Conservation (phyloP, 2,113 vertebrate species). For the Leucosticte australis region DNA sequence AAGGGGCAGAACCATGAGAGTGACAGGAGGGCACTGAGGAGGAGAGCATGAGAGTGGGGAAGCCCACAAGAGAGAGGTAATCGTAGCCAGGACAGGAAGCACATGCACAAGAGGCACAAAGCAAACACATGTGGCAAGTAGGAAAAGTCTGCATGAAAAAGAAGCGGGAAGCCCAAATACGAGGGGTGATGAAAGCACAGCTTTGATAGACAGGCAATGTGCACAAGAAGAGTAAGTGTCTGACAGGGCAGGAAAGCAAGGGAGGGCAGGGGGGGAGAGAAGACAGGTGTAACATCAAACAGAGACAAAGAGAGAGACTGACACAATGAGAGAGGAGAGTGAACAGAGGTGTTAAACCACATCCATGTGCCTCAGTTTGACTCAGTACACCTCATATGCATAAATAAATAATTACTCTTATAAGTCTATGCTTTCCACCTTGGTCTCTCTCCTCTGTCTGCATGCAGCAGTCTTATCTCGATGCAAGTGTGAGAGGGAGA, state of each 20-base stretch:
- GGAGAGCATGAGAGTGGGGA: accelerated
- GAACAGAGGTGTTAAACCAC: background rate
- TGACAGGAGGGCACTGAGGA: background rate
- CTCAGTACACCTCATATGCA: background rate
- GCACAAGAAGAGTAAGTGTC: background rate
- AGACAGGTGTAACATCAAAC: background rate
- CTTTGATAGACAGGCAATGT: background rate
- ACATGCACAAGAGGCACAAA: background rate
- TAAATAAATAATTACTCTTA: background rate
- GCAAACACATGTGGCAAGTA: background rate
- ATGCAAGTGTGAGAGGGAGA: background rate
- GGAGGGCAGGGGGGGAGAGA: accelerated
- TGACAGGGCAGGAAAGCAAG: background rate
- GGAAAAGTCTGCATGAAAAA: background rate
- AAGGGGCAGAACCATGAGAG: background rate
- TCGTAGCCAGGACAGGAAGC: background rate
- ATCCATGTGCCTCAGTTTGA: background rate
- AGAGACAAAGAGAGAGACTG: background rate
- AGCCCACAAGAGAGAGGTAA: background rate
- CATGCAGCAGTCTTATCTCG: background rate
- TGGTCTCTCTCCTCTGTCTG: background rate
- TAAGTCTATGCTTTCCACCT: background rate
- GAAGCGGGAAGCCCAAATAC: accelerated
- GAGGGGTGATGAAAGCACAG: background rate
- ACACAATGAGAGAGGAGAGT: background rate